Conservation (phyloP, 2,797 vertebrate species). For the Serranus cabrilla region DNA sequence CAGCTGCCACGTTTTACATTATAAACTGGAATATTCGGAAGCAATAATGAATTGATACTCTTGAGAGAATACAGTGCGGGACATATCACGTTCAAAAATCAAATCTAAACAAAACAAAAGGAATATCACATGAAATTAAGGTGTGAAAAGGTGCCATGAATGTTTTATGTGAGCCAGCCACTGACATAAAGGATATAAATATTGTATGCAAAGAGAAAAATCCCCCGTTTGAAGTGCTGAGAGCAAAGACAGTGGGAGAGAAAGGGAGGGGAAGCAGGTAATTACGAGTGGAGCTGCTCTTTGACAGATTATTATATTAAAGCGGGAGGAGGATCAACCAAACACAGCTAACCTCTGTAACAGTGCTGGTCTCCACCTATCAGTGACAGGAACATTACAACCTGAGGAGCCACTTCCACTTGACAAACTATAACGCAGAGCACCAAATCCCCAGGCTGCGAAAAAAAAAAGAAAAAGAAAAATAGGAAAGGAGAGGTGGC, state of each 20-base stretch:
- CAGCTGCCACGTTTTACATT: constrained; percentile 32
- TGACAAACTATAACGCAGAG: constrained; percentile 73
- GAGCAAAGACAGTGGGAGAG: constrained; percentile 76
- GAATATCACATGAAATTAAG: constrained; percentile 82
- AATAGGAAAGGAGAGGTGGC: constrained; percentile 12
- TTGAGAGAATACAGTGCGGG: constrained; percentile 59
- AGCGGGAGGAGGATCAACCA: constrained; percentile 84
- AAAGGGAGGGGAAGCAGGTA: constrained; percentile 81
- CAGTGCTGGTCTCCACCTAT: constrained; percentile 80
- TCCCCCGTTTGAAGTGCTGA: constrained; percentile 83
- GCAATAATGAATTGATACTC: constrained; percentile 63
- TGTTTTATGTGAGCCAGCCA: constrained; percentile 81
- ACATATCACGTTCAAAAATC: constrained; percentile 70
- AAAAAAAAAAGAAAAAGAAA: constrained; percentile 16
- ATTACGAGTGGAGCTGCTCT: constrained; percentile 84
- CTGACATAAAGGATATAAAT: constrained; percentile 86
- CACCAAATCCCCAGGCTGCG: constrained; percentile 38
- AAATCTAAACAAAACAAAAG: constrained; percentile 83
- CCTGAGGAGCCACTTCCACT: constrained; percentile 74
- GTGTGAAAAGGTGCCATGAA: constrained; percentile 79
- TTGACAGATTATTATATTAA: constrained; percentile 85
- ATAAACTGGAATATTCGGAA: constrained; percentile 53
- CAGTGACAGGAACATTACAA: constrained; percentile 76
- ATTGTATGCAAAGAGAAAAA: constrained; percentile 83
- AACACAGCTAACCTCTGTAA: constrained; percentile 82